Conservation (phyloP, 2,113 vertebrate genomes). For the Pelmatolapia mariae region DNA sequence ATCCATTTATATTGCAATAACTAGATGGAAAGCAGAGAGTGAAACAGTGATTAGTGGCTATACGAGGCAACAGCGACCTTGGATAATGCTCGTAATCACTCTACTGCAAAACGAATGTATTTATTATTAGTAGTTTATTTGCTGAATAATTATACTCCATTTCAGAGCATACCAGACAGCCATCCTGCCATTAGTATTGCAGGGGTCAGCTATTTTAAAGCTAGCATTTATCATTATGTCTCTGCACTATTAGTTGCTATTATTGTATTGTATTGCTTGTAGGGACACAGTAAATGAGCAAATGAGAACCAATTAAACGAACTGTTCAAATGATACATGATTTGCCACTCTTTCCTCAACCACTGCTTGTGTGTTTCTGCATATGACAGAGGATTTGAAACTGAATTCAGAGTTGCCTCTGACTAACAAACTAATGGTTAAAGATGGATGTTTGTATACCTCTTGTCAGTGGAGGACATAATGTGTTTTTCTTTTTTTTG, state of each 20-base stretch:
- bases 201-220: conserved; percentile 65
- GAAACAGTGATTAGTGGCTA: conserved; percentile 3
- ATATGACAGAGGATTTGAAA: background rate
- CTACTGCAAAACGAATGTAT: conserved; percentile 60
- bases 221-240: conserved; percentile 66
- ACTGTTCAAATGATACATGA: background rate
- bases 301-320: conserved; percentile 52
- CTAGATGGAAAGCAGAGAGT: background rate
- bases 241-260: conserved; percentile 40
- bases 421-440: background rate
- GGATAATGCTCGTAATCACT: conserved; percentile 64
- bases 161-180: conserved; percentile 44
- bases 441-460: background rate
- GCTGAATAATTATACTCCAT: conserved; percentile 60
- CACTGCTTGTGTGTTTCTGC: background rate
- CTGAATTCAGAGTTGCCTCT: background rate
- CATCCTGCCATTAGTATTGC: conserved; percentile 41
- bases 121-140: conserved; percentile 69
- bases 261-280: conserved; percentile 23
- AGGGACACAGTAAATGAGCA: conserved; percentile 55
- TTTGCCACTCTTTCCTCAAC: background rate
- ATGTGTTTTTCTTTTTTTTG: background rate
- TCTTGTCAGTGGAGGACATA: background rate
- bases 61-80: conserved; percentile 5
- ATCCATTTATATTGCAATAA: background rate